phyloP scores from a whole-genome alignment of 2,888 invertebrate species.

The Craniophora ligustri region DNA sequence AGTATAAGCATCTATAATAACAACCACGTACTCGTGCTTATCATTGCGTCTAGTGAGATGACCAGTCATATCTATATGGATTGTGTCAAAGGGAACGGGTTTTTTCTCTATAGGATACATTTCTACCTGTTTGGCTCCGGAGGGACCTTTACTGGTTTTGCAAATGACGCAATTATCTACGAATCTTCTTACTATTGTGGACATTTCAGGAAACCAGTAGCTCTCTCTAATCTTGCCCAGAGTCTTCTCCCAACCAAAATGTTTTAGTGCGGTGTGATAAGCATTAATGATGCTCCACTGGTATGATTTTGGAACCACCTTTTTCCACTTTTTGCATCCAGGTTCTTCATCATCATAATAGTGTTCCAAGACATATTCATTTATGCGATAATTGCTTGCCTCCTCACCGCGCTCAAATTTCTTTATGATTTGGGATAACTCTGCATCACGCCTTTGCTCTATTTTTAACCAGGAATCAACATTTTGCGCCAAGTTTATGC shows the following conservation, averaged over 20 bases:
- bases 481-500: background rate
- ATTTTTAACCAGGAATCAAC: slow-evolving; percentile 5
- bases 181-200: background rate
- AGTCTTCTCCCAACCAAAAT: slow-evolving; percentile 51
- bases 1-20: slow-evolving; percentile 32
- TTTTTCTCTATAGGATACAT: slow-evolving; percentile 27
- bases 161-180: background rate
- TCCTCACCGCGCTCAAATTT: background rate
- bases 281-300: slow-evolving; percentile 51
- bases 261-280: slow-evolving; percentile 38
- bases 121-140: slow-evolving; percentile 27
- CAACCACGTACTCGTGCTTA: slow-evolving; percentile 30
- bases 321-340: slow-evolving; percentile 28
- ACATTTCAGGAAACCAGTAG: slow-evolving; percentile 17
- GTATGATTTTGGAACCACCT: slow-evolving; percentile 44
- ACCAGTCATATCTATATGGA: slow-evolving; percentile 43
- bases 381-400: background rate
- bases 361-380: slow-evolving; percentile 2
- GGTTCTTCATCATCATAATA: background rate
- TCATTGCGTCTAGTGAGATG: slow-evolving; percentile 27
- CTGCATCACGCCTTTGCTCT: slow-evolving; percentile 13
- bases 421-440: background rate
- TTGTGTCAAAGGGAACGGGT: slow-evolving; percentile 25
- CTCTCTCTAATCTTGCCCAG: slow-evolving; percentile 7
- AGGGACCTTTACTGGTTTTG: too few species aligned